phyloP scores from a whole-genome alignment of 2,797 vertebrate species.

The Phataginus tetradactyla region DNA sequence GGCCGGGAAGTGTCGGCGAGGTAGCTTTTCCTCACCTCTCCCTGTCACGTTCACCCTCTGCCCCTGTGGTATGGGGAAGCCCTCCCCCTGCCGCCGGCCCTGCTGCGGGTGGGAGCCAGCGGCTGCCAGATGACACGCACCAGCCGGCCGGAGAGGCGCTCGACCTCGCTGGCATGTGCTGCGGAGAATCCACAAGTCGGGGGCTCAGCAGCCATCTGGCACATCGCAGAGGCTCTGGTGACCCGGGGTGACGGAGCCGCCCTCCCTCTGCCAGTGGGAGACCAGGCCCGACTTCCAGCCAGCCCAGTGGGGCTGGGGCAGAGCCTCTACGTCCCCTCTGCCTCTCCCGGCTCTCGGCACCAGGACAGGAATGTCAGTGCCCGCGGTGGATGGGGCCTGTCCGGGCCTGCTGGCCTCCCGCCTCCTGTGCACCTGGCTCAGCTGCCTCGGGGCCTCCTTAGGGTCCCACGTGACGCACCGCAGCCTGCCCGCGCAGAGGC shows the following conservation, averaged over 20 bases:
- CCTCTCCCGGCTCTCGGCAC: fast-evolving
- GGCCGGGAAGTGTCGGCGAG: neutral
- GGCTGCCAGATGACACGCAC: slow-evolving; percentile 60
- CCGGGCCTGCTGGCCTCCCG: neutral
- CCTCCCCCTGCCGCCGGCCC: neutral
- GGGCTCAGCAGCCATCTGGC: slow-evolving; percentile 1
- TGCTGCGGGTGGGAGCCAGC: neutral
- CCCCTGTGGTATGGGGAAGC: slow-evolving; percentile 55
- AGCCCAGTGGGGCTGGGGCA: neutral
- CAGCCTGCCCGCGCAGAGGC: neutral
- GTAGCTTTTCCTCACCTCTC: slow-evolving; percentile 46
- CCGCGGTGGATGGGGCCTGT: neutral
- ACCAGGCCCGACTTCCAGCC: neutral
- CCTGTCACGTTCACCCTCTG: slow-evolving; percentile 45
- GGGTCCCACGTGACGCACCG: neutral
- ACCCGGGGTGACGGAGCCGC: neutral
- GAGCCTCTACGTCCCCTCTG: neutral
- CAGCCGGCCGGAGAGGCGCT: neutral
- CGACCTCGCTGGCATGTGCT: neutral
- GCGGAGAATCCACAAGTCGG: neutral
- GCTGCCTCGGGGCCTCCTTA: neutral
- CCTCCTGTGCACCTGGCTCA: neutral
- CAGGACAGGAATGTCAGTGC: neutral
- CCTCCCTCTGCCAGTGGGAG: neutral
- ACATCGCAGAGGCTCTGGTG: neutral